These are phyloP conservation scores for Sylvicola cinctus DNA, from an alignment of 2,888 invertebrate species.

Conservation along the genomic window DNA sequence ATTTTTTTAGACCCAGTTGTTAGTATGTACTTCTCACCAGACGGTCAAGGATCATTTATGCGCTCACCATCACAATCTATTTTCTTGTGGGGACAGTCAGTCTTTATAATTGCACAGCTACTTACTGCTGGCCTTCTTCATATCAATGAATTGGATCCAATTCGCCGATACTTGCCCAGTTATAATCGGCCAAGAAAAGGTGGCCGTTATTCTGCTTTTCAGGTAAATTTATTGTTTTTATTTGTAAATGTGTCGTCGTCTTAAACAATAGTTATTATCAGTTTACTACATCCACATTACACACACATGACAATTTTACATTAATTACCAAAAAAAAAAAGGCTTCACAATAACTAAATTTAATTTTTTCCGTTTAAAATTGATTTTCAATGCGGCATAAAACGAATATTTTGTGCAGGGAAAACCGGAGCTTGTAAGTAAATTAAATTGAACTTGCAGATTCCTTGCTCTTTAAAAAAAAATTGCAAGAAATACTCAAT, in stretches of 20 bases:
- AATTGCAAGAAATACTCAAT: too few species aligned
- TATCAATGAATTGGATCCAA: constrained; percentile 89
- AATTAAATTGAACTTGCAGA: too few species aligned
- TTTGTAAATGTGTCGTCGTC: too few species aligned
- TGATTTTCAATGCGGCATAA: not conserved
- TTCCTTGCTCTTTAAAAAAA: too few species aligned
- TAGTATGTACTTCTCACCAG: constrained; percentile 63
- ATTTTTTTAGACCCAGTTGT: constrained; percentile 53
- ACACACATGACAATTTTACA: too few species aligned
- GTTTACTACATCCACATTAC: too few species aligned
- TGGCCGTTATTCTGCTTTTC: constrained; percentile 92
- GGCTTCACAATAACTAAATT: not conserved
- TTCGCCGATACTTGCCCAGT: constrained; percentile 84
- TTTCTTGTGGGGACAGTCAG: constrained; percentile 89
- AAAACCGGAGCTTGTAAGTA: constrained; percentile 30
- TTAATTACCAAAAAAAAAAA: too few species aligned
- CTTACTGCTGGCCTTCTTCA: constrained; percentile 75
- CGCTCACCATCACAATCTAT: constrained; percentile 31
- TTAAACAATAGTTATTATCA: too few species aligned
- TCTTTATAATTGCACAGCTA: constrained; percentile 85
- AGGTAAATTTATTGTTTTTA: constrained; percentile 46
- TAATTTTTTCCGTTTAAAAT: not conserved
- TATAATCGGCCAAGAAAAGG: constrained; percentile 83
- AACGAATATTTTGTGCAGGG: constrained; percentile 18
- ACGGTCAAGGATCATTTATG: constrained; percentile 22